These are phyloP conservation scores for Cynaeus angustus DNA, from an alignment of 2,888 invertebrate genomes.

Conservation along the genomic window DNA sequence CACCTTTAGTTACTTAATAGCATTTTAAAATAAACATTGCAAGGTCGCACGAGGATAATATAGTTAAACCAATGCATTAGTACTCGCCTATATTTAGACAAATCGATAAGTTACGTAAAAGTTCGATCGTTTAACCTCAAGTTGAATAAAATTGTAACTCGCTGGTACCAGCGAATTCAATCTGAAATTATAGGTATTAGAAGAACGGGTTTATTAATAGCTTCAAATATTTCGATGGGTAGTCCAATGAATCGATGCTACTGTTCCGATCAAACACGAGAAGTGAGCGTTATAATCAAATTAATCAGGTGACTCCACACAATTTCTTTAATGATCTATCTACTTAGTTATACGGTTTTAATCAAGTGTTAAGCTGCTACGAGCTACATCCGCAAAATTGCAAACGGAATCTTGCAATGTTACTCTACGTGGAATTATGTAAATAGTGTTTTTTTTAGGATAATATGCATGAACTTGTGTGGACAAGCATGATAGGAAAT, in stretches of 20 bases:
- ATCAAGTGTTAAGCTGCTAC: conserved; percentile 20
- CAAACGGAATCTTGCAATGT: neutral
- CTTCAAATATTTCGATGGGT: conserved; percentile 5
- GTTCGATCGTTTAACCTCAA: neutral
- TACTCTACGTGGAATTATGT: neutral
- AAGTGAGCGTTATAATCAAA: conserved; percentile 10
- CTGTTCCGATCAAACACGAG: neutral
- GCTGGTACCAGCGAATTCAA: conserved; percentile 15
- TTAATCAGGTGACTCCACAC: conserved; percentile 13
- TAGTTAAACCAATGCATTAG: conserved; percentile 8
- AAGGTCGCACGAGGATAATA: conserved; percentile 25
- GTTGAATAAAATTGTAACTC: neutral
- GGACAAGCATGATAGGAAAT: no score
- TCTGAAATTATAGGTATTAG: conserved; percentile 22
- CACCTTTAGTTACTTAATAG: conserved; percentile 20
- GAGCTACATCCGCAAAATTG: no score
- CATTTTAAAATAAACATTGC: conserved; percentile 20
- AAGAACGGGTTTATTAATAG: conserved; percentile 22
- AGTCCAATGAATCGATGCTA: conserved; percentile 7
- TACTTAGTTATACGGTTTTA: conserved; percentile 4
- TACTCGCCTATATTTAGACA: conserved; percentile 34
- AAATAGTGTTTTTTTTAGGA: no score
- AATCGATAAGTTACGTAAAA: conserved; percentile 40
- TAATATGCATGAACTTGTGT: no score
- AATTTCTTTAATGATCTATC: conserved; percentile 17